Conservation (phyloP, 64 coral and sea anemone species). For the Montipora efflorescens region DNA sequence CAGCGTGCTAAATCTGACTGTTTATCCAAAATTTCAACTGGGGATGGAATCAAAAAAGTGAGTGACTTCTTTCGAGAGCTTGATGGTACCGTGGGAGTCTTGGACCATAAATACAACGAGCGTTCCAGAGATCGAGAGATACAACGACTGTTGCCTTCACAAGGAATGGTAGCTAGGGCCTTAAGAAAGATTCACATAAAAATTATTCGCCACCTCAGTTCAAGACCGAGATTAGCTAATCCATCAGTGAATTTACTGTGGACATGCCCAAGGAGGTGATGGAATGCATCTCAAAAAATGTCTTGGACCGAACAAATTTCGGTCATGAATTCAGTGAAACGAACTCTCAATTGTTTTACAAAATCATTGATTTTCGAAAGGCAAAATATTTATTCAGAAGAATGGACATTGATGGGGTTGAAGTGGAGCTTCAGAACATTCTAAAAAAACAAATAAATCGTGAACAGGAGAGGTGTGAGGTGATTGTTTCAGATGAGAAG, state of each 20-base stretch:
- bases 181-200: too few species aligned
- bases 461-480: conserved; percentile 4
- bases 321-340: conserved; percentile 21
- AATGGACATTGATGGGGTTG: conserved; percentile 8
- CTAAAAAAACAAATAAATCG: conserved; percentile 24
- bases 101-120: too few species aligned
- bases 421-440: background rate
- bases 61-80: too few species aligned
- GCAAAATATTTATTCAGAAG: conserved; percentile 14
- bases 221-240: background rate
- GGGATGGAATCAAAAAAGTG: conserved; percentile 22
- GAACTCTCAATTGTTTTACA: background rate
- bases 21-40: too few species aligned
- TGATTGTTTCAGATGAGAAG: conserved; percentile 6
- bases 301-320: conserved; percentile 7
- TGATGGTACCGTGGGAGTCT: too few species aligned
- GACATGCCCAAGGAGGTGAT: conserved; percentile 1
- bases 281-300: background rate
- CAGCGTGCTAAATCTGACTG: too few species aligned
- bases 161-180: too few species aligned
- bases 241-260: background rate
- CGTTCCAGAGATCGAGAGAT: too few species aligned
- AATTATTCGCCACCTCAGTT: background rate
- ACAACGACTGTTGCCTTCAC: too few species aligned
- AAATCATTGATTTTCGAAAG: conserved; percentile 14